Percentiles rank a stretch among this genome's conserved stretches.
Evolutionary conservation across 2,797 vertebrate genomes (phyloP).

Genomic region (Lithobates pipiens): DNA sequence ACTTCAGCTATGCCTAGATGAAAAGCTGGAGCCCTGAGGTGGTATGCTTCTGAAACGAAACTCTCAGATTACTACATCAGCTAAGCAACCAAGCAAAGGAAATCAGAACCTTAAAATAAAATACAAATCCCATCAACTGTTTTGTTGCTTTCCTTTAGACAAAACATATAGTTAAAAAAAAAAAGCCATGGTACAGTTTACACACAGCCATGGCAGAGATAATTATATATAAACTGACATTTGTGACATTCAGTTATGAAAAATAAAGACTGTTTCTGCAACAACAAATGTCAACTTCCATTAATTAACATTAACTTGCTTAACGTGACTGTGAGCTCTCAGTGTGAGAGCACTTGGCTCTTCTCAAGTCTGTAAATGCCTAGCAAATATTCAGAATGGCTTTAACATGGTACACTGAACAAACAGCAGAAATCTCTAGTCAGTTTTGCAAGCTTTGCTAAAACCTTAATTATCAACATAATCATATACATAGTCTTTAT

Average conservation of each 20-base stretch:
- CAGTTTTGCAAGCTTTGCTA: no score
- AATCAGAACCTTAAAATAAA: not conserved
- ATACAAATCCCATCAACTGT: not conserved
- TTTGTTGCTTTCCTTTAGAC: no score
- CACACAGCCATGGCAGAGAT: not conserved
- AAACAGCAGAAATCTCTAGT: not conserved
- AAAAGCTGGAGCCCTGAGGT: no score
- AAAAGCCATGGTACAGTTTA: not conserved
- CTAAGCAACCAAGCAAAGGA: no score
- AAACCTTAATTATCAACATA: not conserved
- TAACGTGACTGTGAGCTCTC: not conserved
- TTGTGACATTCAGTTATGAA: not conserved
- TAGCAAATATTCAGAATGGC: not conserved
- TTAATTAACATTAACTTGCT: not conserved
- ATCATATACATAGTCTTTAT: not conserved
- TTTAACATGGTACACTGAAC: not conserved
- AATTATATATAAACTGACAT: not conserved
- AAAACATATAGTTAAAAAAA: no score
- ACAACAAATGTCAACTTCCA: constrained; percentile 14
- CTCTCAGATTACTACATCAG: no score
- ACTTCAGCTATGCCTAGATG: no score
- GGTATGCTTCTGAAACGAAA: no score
- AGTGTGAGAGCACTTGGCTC: not conserved
- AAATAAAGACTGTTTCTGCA: constrained; percentile 4
- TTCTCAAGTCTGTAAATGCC: not conserved